Evolutionary conservation across 2,888 invertebrate species (phyloP).

Genomic region (Cephus nigrinus): DNA sequence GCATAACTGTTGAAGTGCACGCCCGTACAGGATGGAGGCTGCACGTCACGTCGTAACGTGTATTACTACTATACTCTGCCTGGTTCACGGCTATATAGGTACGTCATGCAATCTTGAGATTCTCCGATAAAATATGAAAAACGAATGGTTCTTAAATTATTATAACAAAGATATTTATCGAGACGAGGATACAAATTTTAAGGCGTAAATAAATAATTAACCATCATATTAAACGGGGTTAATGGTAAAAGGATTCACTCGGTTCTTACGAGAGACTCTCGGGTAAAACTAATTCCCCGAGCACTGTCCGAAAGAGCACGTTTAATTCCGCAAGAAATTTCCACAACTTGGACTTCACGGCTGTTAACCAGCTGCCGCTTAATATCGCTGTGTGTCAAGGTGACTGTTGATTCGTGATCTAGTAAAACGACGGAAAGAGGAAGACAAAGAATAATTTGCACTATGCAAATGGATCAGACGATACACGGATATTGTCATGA

Average conservation of each 20-base stretch:
- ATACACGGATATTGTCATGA: not conserved
- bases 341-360: not conserved
- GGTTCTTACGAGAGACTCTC: not conserved
- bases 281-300: not conserved
- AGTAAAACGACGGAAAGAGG: not conserved
- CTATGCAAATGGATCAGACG: not conserved
- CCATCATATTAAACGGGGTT: not conserved
- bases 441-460: not conserved
- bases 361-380: not conserved
- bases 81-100: not conserved
- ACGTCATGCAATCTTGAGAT: not conserved
- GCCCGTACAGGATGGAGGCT: not conserved
- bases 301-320: not conserved
- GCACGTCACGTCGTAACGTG: slow-evolving; percentile 6
- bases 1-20: slow-evolving; percentile 35
- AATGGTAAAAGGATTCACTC: not conserved
- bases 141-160: not conserved
- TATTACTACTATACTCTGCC: slow-evolving; percentile 1
- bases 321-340: not conserved
- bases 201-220: not conserved
- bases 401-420: not conserved
- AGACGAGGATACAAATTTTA: not conserved
- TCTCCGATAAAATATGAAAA: not conserved
- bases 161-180: not conserved
- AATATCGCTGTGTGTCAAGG: slow-evolving; percentile 4